Evolutionary conservation across 2,797 vertebrate species (phyloP).

Genomic region (Knipowitschia caucasica): DNA sequence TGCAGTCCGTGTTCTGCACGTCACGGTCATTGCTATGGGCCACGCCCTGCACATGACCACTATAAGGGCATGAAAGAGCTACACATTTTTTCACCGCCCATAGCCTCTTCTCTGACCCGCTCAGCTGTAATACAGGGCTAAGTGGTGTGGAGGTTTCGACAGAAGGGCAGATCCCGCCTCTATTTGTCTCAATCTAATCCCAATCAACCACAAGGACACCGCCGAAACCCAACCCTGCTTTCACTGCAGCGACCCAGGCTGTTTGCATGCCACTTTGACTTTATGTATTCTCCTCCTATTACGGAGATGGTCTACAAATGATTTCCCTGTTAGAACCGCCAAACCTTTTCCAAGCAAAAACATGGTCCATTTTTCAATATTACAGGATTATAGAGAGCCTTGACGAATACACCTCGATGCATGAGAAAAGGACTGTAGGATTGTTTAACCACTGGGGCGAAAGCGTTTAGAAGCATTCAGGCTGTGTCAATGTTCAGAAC

Average conservation of each 20-base stretch:
- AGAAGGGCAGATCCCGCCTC: slow-evolving; percentile 49
- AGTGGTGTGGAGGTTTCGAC: slow-evolving; percentile 48
- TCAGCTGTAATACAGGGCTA: slow-evolving; percentile 41
- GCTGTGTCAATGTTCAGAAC: slow-evolving; percentile 23
- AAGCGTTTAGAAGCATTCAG: slow-evolving; percentile 15
- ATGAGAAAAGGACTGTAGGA: slow-evolving; percentile 23
- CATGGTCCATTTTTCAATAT: slow-evolving; percentile 39
- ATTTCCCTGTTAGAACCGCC: slow-evolving; percentile 35
- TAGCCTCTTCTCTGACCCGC: not conserved
- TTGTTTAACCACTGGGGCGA: not conserved
- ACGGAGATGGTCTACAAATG: slow-evolving; percentile 40
- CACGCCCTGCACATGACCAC: slow-evolving; percentile 19
- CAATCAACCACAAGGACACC: slow-evolving; percentile 60
- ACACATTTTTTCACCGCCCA: too few species aligned
- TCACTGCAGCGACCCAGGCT: slow-evolving; percentile 28
- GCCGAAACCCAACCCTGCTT: slow-evolving; percentile 1
- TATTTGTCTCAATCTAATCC: slow-evolving; percentile 64
- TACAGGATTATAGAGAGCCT: slow-evolving; percentile 28
- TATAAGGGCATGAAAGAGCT: slow-evolving; percentile 24
- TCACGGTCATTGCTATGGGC: not conserved
- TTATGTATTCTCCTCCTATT: slow-evolving; percentile 49
- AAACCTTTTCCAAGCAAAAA: slow-evolving; percentile 29
- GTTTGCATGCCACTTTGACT: slow-evolving; percentile 45
- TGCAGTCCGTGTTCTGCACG: not conserved
- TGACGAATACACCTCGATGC: slow-evolving; percentile 20